Evolutionary conservation across 2,797 vertebrate species (phyloP), one percentile per base, ranked within the genome.

Genomic region (Galaxias olidus): DNA sequence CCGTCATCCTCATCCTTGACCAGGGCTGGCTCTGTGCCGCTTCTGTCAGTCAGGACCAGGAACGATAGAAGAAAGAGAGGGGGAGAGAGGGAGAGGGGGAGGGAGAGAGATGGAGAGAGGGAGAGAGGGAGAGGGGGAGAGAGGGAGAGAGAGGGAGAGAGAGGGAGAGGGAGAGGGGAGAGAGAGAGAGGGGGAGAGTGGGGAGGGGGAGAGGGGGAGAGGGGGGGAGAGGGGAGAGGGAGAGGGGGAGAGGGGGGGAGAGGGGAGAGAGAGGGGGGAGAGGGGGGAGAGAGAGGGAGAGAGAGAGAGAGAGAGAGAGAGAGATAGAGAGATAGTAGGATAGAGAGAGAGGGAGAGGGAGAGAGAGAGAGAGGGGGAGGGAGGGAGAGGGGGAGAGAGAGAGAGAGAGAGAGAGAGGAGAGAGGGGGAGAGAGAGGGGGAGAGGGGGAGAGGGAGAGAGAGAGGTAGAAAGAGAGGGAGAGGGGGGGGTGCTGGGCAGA

Each of bases 341-440:
- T 2, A 30, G 4, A 18, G 0, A 2, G 5, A 13, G 1, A 14
- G 13, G 0, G 6, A 13, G 8, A 0, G 17, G 7, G 10, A 47
- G 11, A 0, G 19, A 9, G 46, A 1, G 13, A 0, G 19, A 1
- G 46, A 18, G 15, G 52, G 30, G n/a, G 4, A 9, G 13, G 6
- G 13, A 4, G 13, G 0, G n/a, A 9, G 59, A 41, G 46, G 15
- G 59, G 11, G 53, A 44, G 14, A 30, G 15, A 15, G 52, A 1
- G 4, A 50, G 17, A 18, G 43, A 40, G 56, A 12, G 56, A 13
- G 43, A 40, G 11, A 42, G 15, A 43, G 4, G 13, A 45, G 42
- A 43, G n/a, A 43, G 11, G 42, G n/a, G 30, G 30, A 30, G 30
- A 30, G 4, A 18, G 0, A 2, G 5, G 14, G 1, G 14, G 13